A percentile compares a stretch with the other conserved stretches of the same genome.
phyloP scores from a whole-genome alignment of 2,888 invertebrate species.

The Coelogynopora nodosa region DNA sequence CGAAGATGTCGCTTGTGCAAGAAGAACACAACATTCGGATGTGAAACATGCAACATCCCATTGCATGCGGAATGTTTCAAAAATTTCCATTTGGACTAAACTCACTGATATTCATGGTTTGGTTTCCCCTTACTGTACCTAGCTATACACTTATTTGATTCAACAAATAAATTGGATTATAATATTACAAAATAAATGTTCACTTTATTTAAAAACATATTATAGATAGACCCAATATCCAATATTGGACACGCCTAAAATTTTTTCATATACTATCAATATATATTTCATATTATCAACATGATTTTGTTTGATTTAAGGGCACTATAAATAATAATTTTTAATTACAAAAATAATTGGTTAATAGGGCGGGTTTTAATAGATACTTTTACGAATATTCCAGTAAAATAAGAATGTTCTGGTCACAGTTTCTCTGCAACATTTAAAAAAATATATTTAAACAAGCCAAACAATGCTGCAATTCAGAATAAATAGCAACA shows the following conservation, averaged over 20 bases:
- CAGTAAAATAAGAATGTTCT: too few relatives aligned
- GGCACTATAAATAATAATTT: background rate
- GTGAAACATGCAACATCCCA: conserved; percentile 15
- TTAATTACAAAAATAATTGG: background rate
- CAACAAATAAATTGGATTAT: background rate
- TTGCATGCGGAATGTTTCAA: conserved; percentile 19
- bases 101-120: background rate
- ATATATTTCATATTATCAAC: background rate
- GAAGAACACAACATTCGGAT: conserved; percentile 31
- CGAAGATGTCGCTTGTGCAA: background rate
- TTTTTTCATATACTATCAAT: background rate
- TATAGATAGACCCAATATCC: background rate
- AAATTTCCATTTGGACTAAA: background rate
- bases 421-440: too few relatives aligned
- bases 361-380: background rate
- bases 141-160: background rate
- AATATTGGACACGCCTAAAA: background rate
- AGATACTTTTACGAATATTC: too few relatives aligned
- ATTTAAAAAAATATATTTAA: too few relatives aligned
- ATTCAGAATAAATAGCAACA: too few relatives aligned
- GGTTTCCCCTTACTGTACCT: background rate
- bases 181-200: background rate
- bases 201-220: background rate
- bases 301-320: background rate
- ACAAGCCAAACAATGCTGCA: too few relatives aligned